Conservation (phyloP, 2,888 invertebrate genomes). For the Masnerella sp. region DNA sequence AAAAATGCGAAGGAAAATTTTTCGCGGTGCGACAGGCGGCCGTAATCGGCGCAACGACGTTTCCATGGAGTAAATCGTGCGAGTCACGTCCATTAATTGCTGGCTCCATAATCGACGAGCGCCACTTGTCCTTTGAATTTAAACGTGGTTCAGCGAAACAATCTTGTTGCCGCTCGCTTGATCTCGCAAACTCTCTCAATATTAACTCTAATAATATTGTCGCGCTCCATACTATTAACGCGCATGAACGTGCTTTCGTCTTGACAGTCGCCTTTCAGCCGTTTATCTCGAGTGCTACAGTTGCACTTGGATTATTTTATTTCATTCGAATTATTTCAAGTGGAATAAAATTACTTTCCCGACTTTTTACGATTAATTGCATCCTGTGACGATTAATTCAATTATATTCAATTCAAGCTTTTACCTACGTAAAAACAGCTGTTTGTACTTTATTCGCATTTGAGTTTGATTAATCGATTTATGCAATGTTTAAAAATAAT, state of each 20-base stretch:
- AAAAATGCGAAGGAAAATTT: too few relatives aligned
- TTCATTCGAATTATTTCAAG: conserved; percentile 30
- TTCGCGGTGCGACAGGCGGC: conserved; percentile 52
- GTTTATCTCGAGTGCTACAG: conserved; percentile 45
- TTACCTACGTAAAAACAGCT: too few relatives aligned
- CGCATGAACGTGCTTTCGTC: conserved; percentile 44
- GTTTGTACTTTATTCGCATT: too few relatives aligned
- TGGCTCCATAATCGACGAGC: conserved; percentile 60
- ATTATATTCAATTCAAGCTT: conserved; percentile 12
- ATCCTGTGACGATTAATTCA: conserved; percentile 18
- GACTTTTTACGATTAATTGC: conserved; percentile 7
- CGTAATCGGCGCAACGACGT: conserved; percentile 67
- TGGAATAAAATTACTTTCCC: conserved; percentile 26
- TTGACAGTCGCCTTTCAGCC: conserved; percentile 36
- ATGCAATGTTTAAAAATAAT: neutral
- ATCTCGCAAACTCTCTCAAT: conserved; percentile 43
- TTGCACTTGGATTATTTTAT: conserved; percentile 43
- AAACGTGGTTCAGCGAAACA: conserved; percentile 48
- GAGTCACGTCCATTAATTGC: conserved; percentile 76
- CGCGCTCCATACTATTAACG: conserved; percentile 48
- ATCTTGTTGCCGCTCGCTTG: conserved; percentile 30
- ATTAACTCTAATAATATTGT: conserved; percentile 53
- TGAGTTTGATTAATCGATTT: neutral
- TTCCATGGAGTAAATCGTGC: conserved; percentile 64
- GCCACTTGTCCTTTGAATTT: conserved; percentile 57